Evolutionary conservation across 2,888 invertebrate genomes (phyloP).

Genomic region (Aphrophora alni): DNA sequence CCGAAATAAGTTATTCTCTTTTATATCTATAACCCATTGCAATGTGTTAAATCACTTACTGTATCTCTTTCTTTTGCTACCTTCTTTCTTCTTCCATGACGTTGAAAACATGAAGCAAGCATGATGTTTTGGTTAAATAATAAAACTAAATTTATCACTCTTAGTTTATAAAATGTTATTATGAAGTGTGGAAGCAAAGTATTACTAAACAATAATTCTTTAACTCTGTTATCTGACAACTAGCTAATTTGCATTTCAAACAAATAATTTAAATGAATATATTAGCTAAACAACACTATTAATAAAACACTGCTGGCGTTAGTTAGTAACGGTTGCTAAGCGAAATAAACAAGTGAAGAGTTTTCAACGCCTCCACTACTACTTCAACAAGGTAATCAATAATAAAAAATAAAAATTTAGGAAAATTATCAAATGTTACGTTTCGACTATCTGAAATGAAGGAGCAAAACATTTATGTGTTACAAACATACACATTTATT

Average conservation of each 20-base stretch:
- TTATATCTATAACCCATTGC: no score
- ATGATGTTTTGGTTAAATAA: background rate
- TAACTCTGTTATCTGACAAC: background rate
- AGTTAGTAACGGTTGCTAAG: constrained; percentile 2
- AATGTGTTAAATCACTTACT: no score
- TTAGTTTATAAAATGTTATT: no score
- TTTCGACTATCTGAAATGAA: no score
- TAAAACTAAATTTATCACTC: no score
- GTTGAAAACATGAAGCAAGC: background rate
- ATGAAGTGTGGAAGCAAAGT: no score
- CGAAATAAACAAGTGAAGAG: background rate
- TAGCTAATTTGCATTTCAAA: background rate
- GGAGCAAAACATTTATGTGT: no score
- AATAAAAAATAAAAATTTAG: background rate
- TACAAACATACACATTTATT: no score
- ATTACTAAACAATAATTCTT: no score
- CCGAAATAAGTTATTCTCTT: no score
- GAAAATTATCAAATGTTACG: no score
- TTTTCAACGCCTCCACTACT: background rate
- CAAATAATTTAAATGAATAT: no score
- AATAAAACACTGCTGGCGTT: background rate
- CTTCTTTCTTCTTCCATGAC: background rate
- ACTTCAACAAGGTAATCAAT: background rate
- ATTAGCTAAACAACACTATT: background rate
- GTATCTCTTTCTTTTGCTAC: background rate